These are phyloP conservation scores for Phrynocephalus vlangalii DNA, from an alignment of 2,797 vertebrate species.

Conservation along the genomic window DNA sequence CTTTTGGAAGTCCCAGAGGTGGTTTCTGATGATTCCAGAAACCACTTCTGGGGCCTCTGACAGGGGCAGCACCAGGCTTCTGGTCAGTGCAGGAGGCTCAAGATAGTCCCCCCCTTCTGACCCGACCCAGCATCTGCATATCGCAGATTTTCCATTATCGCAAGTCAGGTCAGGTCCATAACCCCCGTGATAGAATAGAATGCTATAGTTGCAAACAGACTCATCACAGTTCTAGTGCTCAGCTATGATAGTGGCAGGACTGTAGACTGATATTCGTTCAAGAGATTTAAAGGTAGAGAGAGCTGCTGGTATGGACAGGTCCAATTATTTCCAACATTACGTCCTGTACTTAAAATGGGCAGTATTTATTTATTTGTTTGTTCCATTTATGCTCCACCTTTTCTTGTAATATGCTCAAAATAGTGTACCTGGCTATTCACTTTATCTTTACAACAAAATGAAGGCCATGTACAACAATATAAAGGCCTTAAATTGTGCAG, in stretches of 20 bases:
- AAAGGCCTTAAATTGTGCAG: not conserved
- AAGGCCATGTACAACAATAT: not conserved
- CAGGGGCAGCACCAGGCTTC: too few species aligned
- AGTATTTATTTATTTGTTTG: not conserved
- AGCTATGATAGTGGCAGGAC: not conserved
- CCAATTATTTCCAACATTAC: not conserved
- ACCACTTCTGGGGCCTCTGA: too few species aligned
- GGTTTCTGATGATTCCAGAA: too few species aligned
- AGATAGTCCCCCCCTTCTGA: too few species aligned
- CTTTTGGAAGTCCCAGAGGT: too few species aligned
- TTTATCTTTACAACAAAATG: not conserved
- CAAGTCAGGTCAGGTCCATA: too few species aligned
- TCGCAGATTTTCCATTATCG: too few species aligned
- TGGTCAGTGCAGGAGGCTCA: too few species aligned
- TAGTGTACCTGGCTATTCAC: not conserved
- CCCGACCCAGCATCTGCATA: too few species aligned
- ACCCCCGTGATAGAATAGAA: not conserved
- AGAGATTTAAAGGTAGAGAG: not conserved
- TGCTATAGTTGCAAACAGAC: not conserved
- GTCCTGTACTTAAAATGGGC: not conserved
- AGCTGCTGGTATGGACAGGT: not conserved
- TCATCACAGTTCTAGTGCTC: not conserved
- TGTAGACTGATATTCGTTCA: not conserved
- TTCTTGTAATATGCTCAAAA: not conserved
- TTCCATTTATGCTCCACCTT: not conserved